Conservation (phyloP, 1,140 invertebrate genomes). For the Neuroterus valhalla region DNA sequence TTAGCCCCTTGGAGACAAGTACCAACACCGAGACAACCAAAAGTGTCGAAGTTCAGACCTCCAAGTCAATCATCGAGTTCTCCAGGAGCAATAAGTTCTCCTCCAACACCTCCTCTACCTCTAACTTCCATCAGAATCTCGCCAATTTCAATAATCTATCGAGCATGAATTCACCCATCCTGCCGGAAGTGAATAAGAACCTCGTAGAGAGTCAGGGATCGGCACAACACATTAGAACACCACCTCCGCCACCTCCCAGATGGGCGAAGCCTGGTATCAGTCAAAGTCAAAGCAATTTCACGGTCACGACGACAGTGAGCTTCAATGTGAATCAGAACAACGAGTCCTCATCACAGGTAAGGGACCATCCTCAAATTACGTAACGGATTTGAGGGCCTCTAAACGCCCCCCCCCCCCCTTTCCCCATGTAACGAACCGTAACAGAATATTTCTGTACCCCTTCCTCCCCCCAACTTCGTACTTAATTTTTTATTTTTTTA, state of each 20-base stretch:
- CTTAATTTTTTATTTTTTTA: too few species aligned
- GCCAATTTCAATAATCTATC: conserved; percentile 64
- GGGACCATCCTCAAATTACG: too few species aligned
- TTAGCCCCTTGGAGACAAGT: conserved; percentile 73
- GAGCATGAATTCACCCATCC: conserved; percentile 56
- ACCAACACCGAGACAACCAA: conserved; percentile 51
- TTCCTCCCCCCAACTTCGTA: too few species aligned
- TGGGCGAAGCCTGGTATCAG: conserved; percentile 76
- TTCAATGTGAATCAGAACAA: conserved; percentile 81
- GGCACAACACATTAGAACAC: conserved; percentile 74
- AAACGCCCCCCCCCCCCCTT: too few species aligned
- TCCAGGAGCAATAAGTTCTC: conserved; percentile 60
- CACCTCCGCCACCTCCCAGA: conserved; percentile 79
- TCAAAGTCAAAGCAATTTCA: conserved; percentile 80
- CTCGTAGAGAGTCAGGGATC: conserved; percentile 53
- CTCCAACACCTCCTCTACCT: conserved; percentile 46
- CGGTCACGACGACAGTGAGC: conserved; percentile 87
- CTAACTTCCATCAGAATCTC: conserved; percentile 67
- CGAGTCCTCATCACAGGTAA: conserved; percentile 57
- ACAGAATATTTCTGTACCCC: too few species aligned
- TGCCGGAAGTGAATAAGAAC: conserved; percentile 56
- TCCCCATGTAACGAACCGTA: too few species aligned
- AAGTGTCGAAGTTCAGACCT: conserved; percentile 41
- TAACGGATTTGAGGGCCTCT: too few species aligned
- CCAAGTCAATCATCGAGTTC: conserved; percentile 53